Conservation (phyloP, 2,113 vertebrate genomes). For the Asarcornis scutulata region DNA sequence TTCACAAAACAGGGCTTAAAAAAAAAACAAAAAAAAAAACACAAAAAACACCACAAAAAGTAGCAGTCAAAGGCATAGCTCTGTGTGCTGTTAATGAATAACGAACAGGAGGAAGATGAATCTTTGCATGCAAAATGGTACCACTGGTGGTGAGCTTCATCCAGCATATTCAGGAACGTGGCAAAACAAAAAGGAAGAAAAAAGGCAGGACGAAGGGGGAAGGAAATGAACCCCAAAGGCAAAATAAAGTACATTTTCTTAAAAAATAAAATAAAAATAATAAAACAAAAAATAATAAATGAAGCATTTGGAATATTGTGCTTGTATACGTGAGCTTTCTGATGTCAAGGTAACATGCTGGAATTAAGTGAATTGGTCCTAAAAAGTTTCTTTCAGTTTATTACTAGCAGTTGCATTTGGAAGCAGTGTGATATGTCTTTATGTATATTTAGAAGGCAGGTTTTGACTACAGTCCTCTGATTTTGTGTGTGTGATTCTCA, state of each 20-base stretch:
- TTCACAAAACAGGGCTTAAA: not conserved
- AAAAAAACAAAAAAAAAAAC: not conserved
- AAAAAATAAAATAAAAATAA: not conserved
- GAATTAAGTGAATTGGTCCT: not conserved
- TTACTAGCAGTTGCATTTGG: not conserved
- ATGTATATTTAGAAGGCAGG: not conserved
- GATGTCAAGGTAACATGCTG: not conserved
- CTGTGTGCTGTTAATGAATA: not conserved
- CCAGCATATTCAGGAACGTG: not conserved
- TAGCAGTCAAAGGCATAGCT: not conserved
- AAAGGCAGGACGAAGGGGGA: not conserved
- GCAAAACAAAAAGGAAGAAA: not conserved
- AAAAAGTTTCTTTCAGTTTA: not conserved
- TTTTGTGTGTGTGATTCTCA: not conserved
- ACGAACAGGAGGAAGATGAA: not conserved
- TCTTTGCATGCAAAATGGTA: not conserved
- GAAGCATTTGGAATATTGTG: accelerated
- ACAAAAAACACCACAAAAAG: not conserved
- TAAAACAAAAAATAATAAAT: not conserved
- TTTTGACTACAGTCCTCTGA: not conserved
- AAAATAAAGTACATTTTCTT: not conserved
- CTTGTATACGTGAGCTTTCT: not conserved
- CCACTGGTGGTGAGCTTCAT: not conserved
- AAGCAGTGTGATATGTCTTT: not conserved
- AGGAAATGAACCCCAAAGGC: not conserved